Conservation (phyloP, 2,797 vertebrate species). For the Lophura swinhoii region DNA sequence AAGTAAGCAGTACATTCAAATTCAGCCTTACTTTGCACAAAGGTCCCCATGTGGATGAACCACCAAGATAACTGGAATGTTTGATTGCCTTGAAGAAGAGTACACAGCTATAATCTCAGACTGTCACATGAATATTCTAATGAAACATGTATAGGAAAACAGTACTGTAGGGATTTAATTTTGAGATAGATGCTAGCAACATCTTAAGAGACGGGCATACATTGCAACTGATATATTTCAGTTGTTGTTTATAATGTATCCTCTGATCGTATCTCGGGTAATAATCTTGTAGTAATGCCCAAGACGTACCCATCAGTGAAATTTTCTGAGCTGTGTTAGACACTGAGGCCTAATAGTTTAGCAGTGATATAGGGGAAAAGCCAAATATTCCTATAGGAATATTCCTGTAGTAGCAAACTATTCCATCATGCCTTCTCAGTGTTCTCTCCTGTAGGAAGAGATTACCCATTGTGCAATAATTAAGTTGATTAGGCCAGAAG, state of each 20-base stretch:
- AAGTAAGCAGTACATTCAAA: slow-evolving; percentile 12
- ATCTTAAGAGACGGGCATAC: background rate
- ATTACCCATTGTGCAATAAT: slow-evolving; percentile 12
- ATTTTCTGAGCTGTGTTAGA: background rate
- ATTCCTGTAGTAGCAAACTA: background rate
- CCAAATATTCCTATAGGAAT: background rate
- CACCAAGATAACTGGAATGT: background rate
- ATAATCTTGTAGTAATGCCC: background rate
- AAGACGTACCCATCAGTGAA: background rate
- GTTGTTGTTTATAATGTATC: background rate
- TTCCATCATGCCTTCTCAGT: background rate
- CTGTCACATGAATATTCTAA: background rate
- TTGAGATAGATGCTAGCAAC: background rate
- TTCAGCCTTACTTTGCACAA: background rate
- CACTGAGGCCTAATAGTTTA: background rate
- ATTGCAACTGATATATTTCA: slow-evolving; percentile 16
- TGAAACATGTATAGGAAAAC: background rate
- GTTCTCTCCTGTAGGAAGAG: background rate
- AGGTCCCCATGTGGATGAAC: background rate
- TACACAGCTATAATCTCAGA: accelerated
- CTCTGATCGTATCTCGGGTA: background rate
- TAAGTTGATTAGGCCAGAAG: background rate
- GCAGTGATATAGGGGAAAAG: background rate
- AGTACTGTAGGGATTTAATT: slow-evolving; percentile 23
- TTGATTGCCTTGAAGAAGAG: background rate